A percentile compares a stretch with the other conserved stretches of the same genome.
Conservation (phyloP, 2,113 vertebrate species). For the Spea bombifrons region DNA sequence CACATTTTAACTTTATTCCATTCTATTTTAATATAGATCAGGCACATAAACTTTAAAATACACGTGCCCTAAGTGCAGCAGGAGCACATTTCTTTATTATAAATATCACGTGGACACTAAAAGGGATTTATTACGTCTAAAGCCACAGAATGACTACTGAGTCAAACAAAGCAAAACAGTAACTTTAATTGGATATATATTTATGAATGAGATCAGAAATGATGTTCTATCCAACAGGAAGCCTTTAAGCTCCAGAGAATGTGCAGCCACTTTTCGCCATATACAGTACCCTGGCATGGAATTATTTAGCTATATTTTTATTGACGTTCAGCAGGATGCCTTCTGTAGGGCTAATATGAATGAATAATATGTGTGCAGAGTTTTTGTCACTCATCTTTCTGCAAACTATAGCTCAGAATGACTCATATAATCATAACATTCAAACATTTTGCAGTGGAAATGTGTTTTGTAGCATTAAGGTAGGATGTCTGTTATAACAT, state of each 20-base stretch:
- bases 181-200: constrained; percentile 1
- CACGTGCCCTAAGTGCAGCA: no score
- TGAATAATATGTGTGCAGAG: constrained; percentile 41
- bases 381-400: constrained; percentile 41
- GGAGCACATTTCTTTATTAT: no score
- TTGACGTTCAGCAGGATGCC: constrained; percentile 18
- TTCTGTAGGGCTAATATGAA: constrained; percentile 28
- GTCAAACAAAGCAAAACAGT: background rate
- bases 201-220: background rate
- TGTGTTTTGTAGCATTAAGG: constrained; percentile 43
- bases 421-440: constrained; percentile 46
- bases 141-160: background rate
- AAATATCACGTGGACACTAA: no score
- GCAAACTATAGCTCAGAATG: constrained; percentile 40
- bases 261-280: background rate
- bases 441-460: constrained; percentile 45
- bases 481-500: constrained; percentile 44
- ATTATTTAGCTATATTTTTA: constrained; percentile 37
- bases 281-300: background rate
- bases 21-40: no score
- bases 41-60: no score
- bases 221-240: background rate
- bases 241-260: background rate
- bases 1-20: no score
- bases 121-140: no score